Conservation (phyloP, 2,113 vertebrate genomes). For the Ovibos moschatus region DNA sequence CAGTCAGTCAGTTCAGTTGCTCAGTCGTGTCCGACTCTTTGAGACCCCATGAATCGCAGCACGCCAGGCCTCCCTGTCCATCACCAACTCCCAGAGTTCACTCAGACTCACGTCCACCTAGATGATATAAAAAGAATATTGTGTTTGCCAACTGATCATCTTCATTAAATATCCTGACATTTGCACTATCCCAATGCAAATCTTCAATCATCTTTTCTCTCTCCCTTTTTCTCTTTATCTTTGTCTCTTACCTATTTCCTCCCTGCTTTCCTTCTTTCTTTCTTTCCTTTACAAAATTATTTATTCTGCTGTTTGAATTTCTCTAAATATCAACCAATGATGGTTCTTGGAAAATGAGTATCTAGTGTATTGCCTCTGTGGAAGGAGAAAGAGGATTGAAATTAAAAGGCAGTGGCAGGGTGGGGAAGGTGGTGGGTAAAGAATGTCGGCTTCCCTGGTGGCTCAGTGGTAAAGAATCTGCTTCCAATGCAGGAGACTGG, state of each 20-base stretch:
- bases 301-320: neutral
- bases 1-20: too few relatives aligned
- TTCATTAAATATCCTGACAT: neutral
- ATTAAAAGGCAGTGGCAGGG: neutral
- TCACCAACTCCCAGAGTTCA: too few relatives aligned
- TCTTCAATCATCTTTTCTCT: neutral
- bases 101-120: neutral
- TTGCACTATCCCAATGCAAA: neutral
- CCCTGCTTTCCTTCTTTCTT: neutral
- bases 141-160: neutral
- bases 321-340: neutral
- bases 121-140: neutral
- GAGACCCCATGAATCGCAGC: fast-evolving
- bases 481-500: neutral
- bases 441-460: neutral
- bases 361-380: neutral
- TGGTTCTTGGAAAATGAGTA: neutral
- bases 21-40: too few relatives aligned
- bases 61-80: too few relatives aligned
- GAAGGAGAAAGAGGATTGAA: neutral
- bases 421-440: neutral
- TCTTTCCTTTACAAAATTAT: neutral
- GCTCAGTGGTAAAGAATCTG: neutral
- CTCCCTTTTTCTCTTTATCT: neutral
- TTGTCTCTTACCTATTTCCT: neutral